A percentile compares a stretch with the other conserved stretches of the same genome.
phyloP scores from a whole-genome alignment of 2,113 vertebrate species.

The Eublepharis macularius region DNA sequence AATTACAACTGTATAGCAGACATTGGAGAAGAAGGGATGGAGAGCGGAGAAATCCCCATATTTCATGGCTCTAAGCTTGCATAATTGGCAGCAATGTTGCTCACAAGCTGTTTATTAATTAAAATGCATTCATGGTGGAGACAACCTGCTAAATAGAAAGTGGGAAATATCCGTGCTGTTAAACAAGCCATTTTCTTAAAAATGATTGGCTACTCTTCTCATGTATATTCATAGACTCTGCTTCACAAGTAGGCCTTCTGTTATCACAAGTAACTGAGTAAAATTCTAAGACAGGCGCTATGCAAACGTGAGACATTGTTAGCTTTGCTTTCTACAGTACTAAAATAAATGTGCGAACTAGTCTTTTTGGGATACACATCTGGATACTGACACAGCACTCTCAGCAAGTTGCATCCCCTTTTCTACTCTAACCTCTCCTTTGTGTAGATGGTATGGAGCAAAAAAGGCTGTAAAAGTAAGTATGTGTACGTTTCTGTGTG shows the following conservation, averaged over 20 bases:
- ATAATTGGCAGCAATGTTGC: conserved; percentile 22
- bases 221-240: neutral
- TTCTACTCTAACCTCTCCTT: neutral
- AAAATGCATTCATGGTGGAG: conserved; percentile 36
- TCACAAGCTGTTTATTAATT: conserved; percentile 8
- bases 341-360: neutral
- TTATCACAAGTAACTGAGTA: neutral
- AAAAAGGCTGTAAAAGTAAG: neutral
- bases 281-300: neutral
- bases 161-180: neutral
- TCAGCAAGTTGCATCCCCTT: conserved; percentile 10
- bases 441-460: fast-evolving
- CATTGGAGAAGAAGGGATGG: neutral
- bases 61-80: neutral
- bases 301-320: neutral
- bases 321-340: neutral
- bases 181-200: neutral
- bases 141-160: neutral
- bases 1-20: neutral
- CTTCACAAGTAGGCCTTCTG: neutral
- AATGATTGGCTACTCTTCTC: conserved; percentile 22
- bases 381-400: fast-evolving
- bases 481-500: neutral
- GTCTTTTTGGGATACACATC: fast-evolving
- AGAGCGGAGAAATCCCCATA: neutral